phyloP scores from a whole-genome alignment of 2,797 vertebrate genomes.

The Neostethus bicornis region DNA sequence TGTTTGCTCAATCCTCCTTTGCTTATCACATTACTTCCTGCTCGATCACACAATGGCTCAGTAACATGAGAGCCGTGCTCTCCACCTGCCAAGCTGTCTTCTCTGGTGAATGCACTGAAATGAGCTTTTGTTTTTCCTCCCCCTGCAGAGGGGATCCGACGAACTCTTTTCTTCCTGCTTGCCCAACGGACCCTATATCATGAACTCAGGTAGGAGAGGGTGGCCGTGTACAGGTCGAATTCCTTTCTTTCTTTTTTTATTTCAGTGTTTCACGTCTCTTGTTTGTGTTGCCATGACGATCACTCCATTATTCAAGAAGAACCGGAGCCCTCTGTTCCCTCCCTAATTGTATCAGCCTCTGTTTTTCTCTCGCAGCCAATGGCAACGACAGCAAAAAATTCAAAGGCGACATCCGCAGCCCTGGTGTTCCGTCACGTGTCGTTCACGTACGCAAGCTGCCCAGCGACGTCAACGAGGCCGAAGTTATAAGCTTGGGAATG shows the following conservation, averaged over 20 bases:
- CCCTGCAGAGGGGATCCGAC: slow-evolving; percentile 96
- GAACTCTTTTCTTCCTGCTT: slow-evolving; percentile 98
- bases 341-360: slow-evolving; percentile 71
- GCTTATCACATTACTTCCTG: slow-evolving; percentile 70
- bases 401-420: slow-evolving; percentile 91
- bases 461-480: slow-evolving; percentile 93
- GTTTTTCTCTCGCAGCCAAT: slow-evolving; percentile 85
- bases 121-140: slow-evolving; percentile 58
- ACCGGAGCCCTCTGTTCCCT: slow-evolving; percentile 67
- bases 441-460: slow-evolving; percentile 96
- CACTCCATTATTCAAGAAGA: slow-evolving; percentile 76
- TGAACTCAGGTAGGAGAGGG: slow-evolving; percentile 85
- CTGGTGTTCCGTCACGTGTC: slow-evolving; percentile 91
- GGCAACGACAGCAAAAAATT: slow-evolving; percentile 99
- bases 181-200: slow-evolving; percentile 99
- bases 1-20: slow-evolving; percentile 49
- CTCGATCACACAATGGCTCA: slow-evolving; percentile 59
- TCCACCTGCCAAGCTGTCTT: slow-evolving; percentile 67
- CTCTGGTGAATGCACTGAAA: slow-evolving; percentile 55
- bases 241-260: slow-evolving; percentile 61
- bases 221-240: slow-evolving; percentile 57
- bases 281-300: slow-evolving; percentile 67
- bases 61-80: slow-evolving; percentile 69
- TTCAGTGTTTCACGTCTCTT: slow-evolving; percentile 61
- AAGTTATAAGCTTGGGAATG: slow-evolving; percentile 96